A percentile compares a stretch with the other conserved stretches of the same genome.
Conservation (phyloP, 2,888 invertebrate species). For the Dasypogon diadema region DNA sequence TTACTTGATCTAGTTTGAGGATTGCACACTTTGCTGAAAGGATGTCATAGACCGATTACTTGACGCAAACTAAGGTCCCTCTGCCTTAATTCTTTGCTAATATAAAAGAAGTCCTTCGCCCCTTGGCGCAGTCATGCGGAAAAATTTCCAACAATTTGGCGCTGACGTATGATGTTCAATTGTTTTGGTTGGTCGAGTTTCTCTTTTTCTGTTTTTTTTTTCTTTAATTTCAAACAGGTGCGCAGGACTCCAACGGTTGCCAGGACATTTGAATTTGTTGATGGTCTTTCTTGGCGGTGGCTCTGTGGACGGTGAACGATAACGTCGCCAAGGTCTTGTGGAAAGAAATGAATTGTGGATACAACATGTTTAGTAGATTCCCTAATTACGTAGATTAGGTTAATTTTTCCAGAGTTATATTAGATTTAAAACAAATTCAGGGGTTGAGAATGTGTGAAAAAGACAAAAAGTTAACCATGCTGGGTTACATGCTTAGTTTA, state of each 20-base stretch:
- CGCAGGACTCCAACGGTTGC: conserved; percentile 34
- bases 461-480: no score
- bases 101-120: conserved; percentile 55
- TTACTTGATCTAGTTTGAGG: background rate
- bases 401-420: no score
- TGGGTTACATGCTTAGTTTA: no score
- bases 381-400: no score
- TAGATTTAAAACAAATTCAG: no score
- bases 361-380: no score
- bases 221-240: conserved; percentile 19
- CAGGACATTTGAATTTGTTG: conserved; percentile 28
- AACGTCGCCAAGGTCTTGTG: background rate
- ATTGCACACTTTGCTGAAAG: conserved; percentile 8
- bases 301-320: background rate
- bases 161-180: conserved; percentile 55
- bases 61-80: conserved; percentile 46
- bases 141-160: conserved; percentile 52
- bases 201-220: conserved; percentile 32
- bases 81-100: conserved; percentile 23
- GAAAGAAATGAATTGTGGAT: background rate
- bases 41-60: conserved; percentile 46
- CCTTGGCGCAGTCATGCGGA: conserved; percentile 64
- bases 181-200: conserved; percentile 63
- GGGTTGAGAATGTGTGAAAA: no score
- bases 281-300: background rate